A percentile compares a stretch with the other conserved stretches of the same genome.
Evolutionary conservation across 2,888 invertebrate species (phyloP).

Genomic region (Myathropa florea): DNA sequence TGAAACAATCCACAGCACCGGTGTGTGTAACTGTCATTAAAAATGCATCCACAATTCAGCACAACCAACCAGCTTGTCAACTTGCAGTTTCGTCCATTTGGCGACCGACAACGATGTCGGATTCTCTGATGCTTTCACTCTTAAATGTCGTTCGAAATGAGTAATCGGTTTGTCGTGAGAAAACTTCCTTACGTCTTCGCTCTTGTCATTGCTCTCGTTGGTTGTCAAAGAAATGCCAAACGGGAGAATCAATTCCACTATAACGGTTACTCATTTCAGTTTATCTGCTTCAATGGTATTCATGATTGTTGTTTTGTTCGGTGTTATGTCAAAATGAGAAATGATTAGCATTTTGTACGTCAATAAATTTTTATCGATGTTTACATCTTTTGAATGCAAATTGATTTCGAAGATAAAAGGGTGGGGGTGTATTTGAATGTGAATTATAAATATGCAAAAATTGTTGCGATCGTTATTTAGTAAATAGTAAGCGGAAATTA

Average conservation of each 20-base stretch:
- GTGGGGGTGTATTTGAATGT: not conserved
- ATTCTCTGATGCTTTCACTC: slow-evolving; percentile 62
- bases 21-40: not conserved
- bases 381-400: not conserved
- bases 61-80: slow-evolving; percentile 46
- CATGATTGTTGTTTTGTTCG: not conserved
- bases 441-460: no score
- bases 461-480: no score
- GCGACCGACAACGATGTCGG: not conserved
- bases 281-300: not conserved
- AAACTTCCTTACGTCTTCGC: not conserved
- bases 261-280: slow-evolving; percentile 5
- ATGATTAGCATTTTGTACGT: not conserved
- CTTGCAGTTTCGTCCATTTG: slow-evolving; percentile 51
- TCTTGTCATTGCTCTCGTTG: not conserved
- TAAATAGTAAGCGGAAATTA: no score
- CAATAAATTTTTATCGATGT: not conserved
- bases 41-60: not conserved
- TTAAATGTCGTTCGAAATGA: slow-evolving; percentile 41
- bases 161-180: slow-evolving; percentile 25
- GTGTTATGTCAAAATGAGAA: not conserved
- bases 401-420: not conserved
- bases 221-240: slow-evolving; percentile 5
- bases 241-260: not conserved
- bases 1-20: not conserved